Percentiles rank a stretch among this genome's conserved stretches.
Evolutionary conservation across 2,797 vertebrate species (phyloP).

Genomic region (Enteromius radiatus): DNA sequence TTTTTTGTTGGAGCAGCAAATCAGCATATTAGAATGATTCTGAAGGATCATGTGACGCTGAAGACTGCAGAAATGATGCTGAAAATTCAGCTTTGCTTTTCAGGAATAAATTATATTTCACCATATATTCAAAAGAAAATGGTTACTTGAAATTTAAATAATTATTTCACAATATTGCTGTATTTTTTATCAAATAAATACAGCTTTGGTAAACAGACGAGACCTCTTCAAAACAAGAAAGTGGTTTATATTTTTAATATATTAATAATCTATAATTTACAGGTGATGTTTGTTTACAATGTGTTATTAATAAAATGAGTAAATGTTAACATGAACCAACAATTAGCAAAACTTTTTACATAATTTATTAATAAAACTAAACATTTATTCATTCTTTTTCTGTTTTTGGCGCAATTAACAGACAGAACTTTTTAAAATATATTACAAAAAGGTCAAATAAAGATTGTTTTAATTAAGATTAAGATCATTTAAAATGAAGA

Average conservation of each 20-base stretch:
- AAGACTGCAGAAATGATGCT: not conserved
- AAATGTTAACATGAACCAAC: not conserved
- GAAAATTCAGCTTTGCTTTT: not conserved
- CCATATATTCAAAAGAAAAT: not conserved
- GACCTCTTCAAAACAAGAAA: too few species aligned
- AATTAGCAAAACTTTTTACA: not conserved
- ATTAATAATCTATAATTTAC: not conserved
- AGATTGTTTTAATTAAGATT: not conserved
- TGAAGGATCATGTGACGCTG: not conserved
- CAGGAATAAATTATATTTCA: not conserved
- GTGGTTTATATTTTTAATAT: not conserved
- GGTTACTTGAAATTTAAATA: not conserved
- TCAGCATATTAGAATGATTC: not conserved
- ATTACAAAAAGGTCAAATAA: not conserved
- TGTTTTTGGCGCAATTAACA: not conserved
- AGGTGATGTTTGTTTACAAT: not conserved
- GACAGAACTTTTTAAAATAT: not conserved
- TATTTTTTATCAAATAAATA: not conserved
- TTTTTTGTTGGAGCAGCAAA: not conserved
- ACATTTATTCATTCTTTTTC: not conserved
- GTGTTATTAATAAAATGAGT: not conserved
- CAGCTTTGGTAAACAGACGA: not conserved
- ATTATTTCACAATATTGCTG: not conserved
- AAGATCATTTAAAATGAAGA: not conserved
- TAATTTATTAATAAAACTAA: not conserved